Evolutionary conservation across 2,797 vertebrate species (phyloP).

Genomic region (Cirrhinus mrigala): DNA sequence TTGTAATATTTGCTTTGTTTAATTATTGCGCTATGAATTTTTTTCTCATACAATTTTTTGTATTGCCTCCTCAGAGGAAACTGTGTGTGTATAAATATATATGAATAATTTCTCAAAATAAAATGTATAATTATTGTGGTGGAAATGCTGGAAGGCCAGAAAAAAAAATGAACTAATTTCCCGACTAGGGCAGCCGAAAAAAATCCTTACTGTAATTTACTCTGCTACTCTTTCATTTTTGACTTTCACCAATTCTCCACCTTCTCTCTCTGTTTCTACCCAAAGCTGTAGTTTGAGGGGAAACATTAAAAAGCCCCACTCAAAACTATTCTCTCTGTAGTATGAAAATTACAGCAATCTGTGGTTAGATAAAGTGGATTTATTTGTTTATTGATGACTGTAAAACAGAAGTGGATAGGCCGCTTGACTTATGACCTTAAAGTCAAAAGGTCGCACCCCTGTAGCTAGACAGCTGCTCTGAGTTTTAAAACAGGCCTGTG

Average conservation of each 20-base stretch:
- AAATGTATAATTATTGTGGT: neutral
- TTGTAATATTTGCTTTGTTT: no score
- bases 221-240: neutral
- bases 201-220: slow-evolving; percentile 46
- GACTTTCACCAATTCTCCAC: slow-evolving; percentile 26
- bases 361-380: slow-evolving; percentile 5
- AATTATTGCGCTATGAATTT: no score
- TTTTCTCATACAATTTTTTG: no score
- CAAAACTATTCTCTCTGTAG: slow-evolving; percentile 27
- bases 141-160: neutral
- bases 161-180: neutral
- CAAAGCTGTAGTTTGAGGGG: neutral
- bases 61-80: no score
- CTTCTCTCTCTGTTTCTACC: slow-evolving; percentile 6
- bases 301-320: slow-evolving; percentile 5
- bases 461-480: slow-evolving; percentile 68
- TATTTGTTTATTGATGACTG: slow-evolving; percentile 58
- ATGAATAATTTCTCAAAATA: neutral
- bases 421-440: slow-evolving; percentile 68
- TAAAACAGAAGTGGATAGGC: slow-evolving; percentile 62
- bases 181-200: neutral
- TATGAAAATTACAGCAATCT: slow-evolving; percentile 12
- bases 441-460: slow-evolving; percentile 66
- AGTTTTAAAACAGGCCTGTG: slow-evolving; percentile 29
- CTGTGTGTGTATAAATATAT: neutral